Percentiles rank a stretch among this genome's conserved stretches.
Evolutionary conservation across 2,888 invertebrate species (phyloP).

Genomic region (Synanthedon andrenaeformis): DNA sequence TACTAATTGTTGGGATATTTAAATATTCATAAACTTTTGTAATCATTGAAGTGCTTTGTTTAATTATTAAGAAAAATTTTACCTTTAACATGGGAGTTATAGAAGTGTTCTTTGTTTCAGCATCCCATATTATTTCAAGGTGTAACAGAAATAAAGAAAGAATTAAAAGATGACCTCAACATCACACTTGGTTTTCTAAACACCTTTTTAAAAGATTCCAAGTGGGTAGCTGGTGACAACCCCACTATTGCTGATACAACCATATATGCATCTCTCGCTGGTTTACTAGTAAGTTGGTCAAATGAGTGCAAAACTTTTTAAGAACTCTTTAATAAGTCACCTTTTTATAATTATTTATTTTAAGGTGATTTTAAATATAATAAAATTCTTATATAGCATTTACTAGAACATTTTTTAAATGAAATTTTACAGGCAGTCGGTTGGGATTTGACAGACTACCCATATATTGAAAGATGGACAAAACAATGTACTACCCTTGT

Average conservation of each 20-base stretch:
- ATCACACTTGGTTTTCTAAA: constrained; percentile 72
- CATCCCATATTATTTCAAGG: constrained; percentile 72
- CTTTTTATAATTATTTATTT: background rate
- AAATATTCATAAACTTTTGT: no score
- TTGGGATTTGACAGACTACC: constrained; percentile 68
- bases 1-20: no score
- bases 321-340: constrained; percentile 1
- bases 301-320: background rate
- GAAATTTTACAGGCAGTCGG: constrained; percentile 57
- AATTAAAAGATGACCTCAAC: constrained; percentile 66
- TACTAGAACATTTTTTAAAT: no score
- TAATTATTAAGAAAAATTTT: no score
- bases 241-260: constrained; percentile 75
- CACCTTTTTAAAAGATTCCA: constrained; percentile 64
- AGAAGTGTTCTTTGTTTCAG: constrained; percentile 36
- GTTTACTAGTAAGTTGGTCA: constrained; percentile 57
- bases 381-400: no score
- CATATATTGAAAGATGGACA: constrained; percentile 72
- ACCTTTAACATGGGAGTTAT: no score
- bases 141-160: constrained; percentile 64
- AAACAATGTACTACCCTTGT: constrained; percentile 69
- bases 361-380: no score
- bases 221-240: constrained; percentile 73
- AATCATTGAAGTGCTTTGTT: no score
- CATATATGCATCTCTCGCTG: constrained; percentile 67